A percentile compares a stretch with the other conserved stretches of the same genome.
Conservation (phyloP, 2,797 vertebrate genomes). For the Accipiter fasciatus region DNA sequence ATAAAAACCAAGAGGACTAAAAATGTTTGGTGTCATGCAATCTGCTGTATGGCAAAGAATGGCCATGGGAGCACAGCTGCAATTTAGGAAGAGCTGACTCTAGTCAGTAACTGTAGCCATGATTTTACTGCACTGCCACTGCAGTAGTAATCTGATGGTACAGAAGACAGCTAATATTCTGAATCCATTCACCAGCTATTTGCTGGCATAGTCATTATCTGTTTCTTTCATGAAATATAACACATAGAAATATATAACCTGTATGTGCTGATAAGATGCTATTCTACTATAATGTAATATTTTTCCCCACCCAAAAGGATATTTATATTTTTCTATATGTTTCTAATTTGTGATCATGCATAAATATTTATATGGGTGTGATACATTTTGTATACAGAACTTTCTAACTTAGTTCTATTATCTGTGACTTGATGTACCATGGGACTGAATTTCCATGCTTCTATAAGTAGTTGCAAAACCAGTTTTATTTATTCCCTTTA, state of each 20-base stretch:
- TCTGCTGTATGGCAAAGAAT: background rate
- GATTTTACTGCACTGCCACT: background rate
- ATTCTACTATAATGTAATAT: background rate
- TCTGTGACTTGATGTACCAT: background rate
- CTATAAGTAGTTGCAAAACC: background rate
- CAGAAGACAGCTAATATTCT: background rate
- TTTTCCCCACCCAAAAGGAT: background rate
- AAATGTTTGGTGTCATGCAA: background rate
- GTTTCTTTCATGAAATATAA: background rate
- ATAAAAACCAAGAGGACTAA: background rate
- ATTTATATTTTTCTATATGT: background rate
- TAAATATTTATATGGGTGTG: background rate
- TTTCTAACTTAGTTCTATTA: background rate
- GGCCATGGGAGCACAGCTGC: background rate
- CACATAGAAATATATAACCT: background rate
- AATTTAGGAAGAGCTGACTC: background rate
- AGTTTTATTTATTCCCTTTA: background rate
- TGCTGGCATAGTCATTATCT: background rate
- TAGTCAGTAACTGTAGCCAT: background rate
- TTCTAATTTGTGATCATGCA: background rate
- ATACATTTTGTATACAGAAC: background rate
- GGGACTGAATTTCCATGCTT: background rate
- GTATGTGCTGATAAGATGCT: background rate
- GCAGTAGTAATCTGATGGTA: background rate
- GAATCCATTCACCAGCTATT: background rate